phyloP scores from a whole-genome alignment of 2,888 invertebrate species.

The Zaprionus bogoriensis region DNA sequence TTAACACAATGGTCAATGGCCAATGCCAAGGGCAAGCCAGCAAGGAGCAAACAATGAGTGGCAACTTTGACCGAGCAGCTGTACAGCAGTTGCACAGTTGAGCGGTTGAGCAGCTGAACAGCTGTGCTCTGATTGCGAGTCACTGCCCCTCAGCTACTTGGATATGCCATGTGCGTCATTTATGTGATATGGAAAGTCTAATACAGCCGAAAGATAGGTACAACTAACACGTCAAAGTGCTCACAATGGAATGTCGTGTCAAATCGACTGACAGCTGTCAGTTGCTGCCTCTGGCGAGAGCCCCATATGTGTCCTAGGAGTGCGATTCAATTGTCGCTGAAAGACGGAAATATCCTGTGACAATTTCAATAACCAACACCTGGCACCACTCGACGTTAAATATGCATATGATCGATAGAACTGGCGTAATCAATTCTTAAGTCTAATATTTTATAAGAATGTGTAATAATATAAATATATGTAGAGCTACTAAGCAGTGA shows the following conservation, averaged over 20 bases:
- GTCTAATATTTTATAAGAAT: too few relatives aligned
- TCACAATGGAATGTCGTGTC: conserved; percentile 50
- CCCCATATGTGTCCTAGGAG: background rate
- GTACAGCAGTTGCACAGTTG: conserved; percentile 13
- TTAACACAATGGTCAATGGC: conserved; percentile 9
- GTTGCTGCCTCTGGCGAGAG: conserved; percentile 1
- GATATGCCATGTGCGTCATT: conserved; percentile 34
- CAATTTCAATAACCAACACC: conserved; percentile 20
- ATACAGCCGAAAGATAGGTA: background rate
- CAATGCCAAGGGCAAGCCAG: conserved; percentile 4
- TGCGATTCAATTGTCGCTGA: conserved; percentile 1
- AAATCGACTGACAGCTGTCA: conserved; percentile 60
- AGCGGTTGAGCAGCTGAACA: conserved; percentile 2
- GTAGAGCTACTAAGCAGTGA: too few relatives aligned
- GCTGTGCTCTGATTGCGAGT: conserved; percentile 21
- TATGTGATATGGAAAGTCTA: background rate
- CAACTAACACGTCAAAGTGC: too few relatives aligned
- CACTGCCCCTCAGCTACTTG: background rate
- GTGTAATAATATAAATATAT: too few relatives aligned
- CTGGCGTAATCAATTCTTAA: too few relatives aligned
- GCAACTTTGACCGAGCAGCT: background rate
- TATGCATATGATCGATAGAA: too few relatives aligned
- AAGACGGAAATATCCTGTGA: conserved; percentile 20
- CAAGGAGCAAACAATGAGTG: conserved; percentile 9
- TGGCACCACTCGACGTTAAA: too few relatives aligned